Base-by-base conservation (phyloP, 1,140 invertebrate genomes). In the Leptinotarsa defecta region DNA sequence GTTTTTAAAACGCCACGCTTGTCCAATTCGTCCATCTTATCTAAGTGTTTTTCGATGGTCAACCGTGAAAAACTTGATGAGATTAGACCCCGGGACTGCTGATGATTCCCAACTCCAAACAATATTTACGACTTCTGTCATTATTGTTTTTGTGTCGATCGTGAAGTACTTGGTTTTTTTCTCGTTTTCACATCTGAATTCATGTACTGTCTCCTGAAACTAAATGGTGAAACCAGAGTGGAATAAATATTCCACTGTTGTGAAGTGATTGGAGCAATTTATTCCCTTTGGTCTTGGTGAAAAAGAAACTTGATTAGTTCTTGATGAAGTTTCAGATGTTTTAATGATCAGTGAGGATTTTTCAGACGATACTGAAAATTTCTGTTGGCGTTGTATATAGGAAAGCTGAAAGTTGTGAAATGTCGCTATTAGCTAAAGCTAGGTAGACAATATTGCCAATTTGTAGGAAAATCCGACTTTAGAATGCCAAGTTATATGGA, bases 71-170 rank as follows among this genome's bases (percentile, higher is more conserved):
- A 71, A 27, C 20, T 17, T 34, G 27, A 71, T 57, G 70, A 63
- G 70, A 71, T 71, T 71, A 71, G 70, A 71, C 49, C 70, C 8
- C 22, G 52, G 70, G 70, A 13, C 22, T 52, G 48, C 70, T 71
- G 70, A 71, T 71, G 70, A 71, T 62, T 43, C 49, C 68, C 49
- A 61, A n/a, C 70, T 71, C 52, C 70, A 27, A 71, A 71, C 57
- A 71, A 71, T 71, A 68, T 68, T 68, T 68, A 71, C 49, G 70
- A 71, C 70, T 71, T 27, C 2, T 71, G 22, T 57, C 70, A 61
- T 71, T 71, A 71, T 71, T 71, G 70, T 13, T 71, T 63, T 71
- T 71, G 27, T 49, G 57, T 62, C 67, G 49, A 15, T 61, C 13
- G 70, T 13, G 13, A 70, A 52, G 68, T 70, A n/a, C 24, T 52